phyloP scores from a whole-genome alignment of 1,140 invertebrate genomes.

The Penaeus japonicus region DNA sequence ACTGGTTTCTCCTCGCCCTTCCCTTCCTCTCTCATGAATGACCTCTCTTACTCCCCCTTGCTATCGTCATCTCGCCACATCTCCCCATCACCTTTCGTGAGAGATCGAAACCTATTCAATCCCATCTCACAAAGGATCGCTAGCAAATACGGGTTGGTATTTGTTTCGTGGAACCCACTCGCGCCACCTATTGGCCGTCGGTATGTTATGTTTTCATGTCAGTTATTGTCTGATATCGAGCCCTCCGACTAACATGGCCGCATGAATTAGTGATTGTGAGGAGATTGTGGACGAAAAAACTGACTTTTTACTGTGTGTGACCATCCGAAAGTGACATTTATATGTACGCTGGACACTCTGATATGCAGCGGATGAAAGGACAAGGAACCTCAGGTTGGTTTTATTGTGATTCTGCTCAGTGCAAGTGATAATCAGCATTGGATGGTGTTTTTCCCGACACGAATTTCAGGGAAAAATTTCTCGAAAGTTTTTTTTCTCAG shows the following conservation, averaged over 20 bases:
- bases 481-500: no score
- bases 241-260: constrained; percentile 54
- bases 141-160: background rate
- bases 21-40: background rate
- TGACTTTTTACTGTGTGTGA: constrained; percentile 44
- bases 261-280: constrained; percentile 55
- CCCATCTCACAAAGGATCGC: background rate
- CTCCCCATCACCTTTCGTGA: background rate
- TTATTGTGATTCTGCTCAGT: constrained; percentile 24
- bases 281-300: constrained; percentile 48
- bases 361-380: constrained; percentile 58
- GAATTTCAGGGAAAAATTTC: no score
- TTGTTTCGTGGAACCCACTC: background rate
- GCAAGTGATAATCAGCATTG: constrained; percentile 9
- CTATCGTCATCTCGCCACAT: background rate
- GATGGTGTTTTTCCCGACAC: no score
- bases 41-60: background rate
- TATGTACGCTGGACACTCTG: constrained; percentile 57
- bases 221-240: constrained; percentile 52
- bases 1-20: no score
- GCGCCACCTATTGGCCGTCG: constrained; percentile 44
- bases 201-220: constrained; percentile 26
- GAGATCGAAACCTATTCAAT: background rate
- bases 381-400: constrained; percentile 57
- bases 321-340: constrained; percentile 42